These are phyloP conservation scores for Microcebus jonahi DNA, from an alignment of 2,113 vertebrate species.

Conservation along the genomic window DNA sequence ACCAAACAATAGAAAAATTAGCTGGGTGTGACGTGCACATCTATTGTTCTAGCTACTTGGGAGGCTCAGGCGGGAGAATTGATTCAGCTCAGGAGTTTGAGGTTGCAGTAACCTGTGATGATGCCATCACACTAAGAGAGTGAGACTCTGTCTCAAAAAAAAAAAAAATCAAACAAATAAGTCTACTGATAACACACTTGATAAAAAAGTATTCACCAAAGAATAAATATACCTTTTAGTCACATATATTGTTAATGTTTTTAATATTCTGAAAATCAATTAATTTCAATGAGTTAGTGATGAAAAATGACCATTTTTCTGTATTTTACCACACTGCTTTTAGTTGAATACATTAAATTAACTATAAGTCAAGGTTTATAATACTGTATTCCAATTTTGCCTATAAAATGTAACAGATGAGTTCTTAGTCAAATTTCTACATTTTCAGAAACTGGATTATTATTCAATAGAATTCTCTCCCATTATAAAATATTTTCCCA, in stretches of 20 bases:
- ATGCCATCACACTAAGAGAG: too few relatives aligned
- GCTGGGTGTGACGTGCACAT: too few relatives aligned
- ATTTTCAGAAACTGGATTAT: not conserved
- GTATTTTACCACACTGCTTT: not conserved
- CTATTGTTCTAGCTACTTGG: too few relatives aligned
- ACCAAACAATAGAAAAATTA: too few relatives aligned
- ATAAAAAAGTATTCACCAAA: not conserved
- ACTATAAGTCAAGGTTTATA: not conserved
- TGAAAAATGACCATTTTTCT: not conserved
- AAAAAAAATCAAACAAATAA: too few relatives aligned
- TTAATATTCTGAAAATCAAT: not conserved
- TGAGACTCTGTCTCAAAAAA: too few relatives aligned
- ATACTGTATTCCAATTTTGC: not conserved
- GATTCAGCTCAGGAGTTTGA: too few relatives aligned
- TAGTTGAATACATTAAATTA: not conserved
- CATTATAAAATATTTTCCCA: not conserved
- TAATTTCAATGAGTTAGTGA: not conserved
- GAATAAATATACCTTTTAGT: slow-evolving; percentile 3
- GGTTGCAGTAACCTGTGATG: too few relatives aligned
- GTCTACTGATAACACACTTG: not conserved
- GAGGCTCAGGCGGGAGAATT: too few relatives aligned
- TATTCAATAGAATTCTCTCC: not conserved
- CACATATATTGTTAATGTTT: not conserved
- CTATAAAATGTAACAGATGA: not conserved
- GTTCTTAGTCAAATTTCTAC: not conserved